Evolutionary conservation across 2,113 vertebrate species (phyloP).

Genomic region (Gopherus flavomarginatus): DNA sequence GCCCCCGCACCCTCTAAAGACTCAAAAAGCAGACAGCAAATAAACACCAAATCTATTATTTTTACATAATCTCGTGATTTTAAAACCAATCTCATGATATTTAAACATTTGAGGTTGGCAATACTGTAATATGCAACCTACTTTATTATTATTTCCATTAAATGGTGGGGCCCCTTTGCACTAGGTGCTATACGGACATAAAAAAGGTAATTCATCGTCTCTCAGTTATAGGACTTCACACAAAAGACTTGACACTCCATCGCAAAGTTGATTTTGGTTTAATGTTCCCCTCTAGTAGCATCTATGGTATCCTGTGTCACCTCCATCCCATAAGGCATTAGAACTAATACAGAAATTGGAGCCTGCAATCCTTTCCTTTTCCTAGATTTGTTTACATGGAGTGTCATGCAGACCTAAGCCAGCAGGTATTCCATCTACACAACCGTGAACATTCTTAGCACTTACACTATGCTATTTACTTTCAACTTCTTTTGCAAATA

Average conservation of each 20-base stretch:
- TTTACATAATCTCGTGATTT: no score
- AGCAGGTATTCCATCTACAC: not conserved
- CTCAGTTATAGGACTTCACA: not conserved
- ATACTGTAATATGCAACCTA: not conserved
- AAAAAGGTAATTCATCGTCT: not conserved
- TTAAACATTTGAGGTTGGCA: no score
- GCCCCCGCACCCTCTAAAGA: no score
- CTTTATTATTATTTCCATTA: not conserved
- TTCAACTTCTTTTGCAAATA: not conserved
- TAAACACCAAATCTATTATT: no score
- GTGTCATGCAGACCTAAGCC: not conserved
- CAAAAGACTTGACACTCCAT: not conserved
- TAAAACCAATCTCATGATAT: no score
- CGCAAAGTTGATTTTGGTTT: not conserved
- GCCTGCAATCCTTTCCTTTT: not conserved
- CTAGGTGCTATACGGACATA: not conserved
- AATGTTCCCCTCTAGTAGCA: not conserved
- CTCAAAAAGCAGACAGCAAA: no score
- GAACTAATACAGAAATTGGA: not conserved
- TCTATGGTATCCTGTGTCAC: not conserved
- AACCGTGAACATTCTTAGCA: not conserved
- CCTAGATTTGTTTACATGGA: not conserved
- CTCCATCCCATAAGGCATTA: not conserved
- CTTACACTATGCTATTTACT: not conserved
- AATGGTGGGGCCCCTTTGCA: not conserved